phyloP scores from a whole-genome alignment of 2,797 vertebrate genomes.

The Scolopax bukidnonensis region DNA sequence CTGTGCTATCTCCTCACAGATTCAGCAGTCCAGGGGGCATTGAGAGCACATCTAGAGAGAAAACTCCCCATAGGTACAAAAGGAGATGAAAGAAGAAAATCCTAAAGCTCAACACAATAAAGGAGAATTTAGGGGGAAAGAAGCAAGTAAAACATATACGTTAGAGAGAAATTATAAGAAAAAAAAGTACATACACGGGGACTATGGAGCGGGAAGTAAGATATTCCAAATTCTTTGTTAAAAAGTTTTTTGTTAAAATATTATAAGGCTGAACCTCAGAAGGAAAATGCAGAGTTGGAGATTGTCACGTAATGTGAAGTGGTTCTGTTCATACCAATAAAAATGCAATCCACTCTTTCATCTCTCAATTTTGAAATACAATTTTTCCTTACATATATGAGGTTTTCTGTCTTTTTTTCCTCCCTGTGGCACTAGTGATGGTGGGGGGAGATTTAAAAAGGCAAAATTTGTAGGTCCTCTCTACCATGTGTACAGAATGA shows the following conservation, averaged over 20 bases:
- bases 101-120: neutral
- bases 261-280: neutral
- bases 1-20: neutral
- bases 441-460: neutral
- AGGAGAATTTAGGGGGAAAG: neutral
- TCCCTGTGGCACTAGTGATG: neutral
- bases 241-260: neutral
- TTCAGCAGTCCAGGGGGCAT: neutral
- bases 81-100: neutral
- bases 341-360: neutral
- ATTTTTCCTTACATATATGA: neutral
- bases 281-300: neutral
- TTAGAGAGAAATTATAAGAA: neutral
- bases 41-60: neutral
- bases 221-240: neutral
- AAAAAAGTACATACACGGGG: neutral
- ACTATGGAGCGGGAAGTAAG: neutral
- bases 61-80: neutral
- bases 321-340: neutral
- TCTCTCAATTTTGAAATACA: neutral
- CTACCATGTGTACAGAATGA: neutral
- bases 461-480: neutral
- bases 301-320: neutral
- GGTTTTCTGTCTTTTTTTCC: neutral
- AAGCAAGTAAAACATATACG: accelerated